These are phyloP conservation scores for Enhydra lutris DNA, from an alignment of 2,113 vertebrate species.

Conservation along the genomic window DNA sequence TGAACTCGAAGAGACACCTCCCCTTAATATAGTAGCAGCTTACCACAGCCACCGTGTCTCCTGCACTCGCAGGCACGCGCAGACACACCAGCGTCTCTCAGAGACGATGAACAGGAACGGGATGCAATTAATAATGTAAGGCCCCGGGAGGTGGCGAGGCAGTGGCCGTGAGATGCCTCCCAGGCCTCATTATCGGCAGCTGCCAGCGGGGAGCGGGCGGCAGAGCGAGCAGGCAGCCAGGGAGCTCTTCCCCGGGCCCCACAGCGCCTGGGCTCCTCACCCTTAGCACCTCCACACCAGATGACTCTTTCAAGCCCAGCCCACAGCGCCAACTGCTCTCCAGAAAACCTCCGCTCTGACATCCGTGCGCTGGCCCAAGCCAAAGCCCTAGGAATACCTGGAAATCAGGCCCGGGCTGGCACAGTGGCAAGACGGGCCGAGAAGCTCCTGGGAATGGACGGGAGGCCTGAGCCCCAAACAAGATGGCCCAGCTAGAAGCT, in stretches of 20 bases:
- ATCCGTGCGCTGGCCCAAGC: background rate
- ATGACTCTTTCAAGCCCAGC: background rate
- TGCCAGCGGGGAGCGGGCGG: background rate
- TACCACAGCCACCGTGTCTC: background rate
- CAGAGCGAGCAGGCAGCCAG: background rate
- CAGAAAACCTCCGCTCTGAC: constrained; percentile 28
- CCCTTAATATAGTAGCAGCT: constrained; percentile 56
- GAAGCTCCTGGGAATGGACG: background rate
- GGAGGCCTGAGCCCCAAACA: background rate
- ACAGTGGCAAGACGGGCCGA: background rate
- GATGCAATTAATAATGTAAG: constrained; percentile 59
- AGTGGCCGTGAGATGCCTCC: background rate
- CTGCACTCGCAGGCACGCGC: background rate
- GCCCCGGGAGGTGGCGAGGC: background rate
- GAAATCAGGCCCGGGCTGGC: background rate
- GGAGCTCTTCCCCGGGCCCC: background rate
- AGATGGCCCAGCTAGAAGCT: background rate
- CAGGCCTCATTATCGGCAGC: background rate
- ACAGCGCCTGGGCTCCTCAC: background rate
- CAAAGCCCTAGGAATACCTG: background rate
- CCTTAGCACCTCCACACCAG: background rate
- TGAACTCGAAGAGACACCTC: constrained; percentile 58
- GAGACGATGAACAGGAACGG: constrained; percentile 55
- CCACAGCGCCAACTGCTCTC: background rate
- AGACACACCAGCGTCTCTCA: constrained; percentile 5